Evolutionary conservation across 2,113 vertebrate species (phyloP).

Genomic region (Pygathrix nemaeus): DNA sequence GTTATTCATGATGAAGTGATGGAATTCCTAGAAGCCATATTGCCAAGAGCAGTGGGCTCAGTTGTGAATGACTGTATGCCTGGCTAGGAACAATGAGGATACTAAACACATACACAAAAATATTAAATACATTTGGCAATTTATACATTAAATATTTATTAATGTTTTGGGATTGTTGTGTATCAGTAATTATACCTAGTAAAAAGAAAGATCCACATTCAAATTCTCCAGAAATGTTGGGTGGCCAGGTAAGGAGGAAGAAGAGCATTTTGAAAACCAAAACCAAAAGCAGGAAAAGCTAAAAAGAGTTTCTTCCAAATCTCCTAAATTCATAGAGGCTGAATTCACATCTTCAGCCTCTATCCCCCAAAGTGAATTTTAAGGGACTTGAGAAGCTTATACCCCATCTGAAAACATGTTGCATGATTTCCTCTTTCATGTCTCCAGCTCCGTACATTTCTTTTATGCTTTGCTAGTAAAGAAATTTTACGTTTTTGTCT

Average conservation of each 20-base stretch:
- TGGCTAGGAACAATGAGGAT: background rate
- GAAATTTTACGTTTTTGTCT: background rate
- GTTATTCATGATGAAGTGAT: conserved; percentile 3
- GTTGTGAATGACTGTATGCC: background rate
- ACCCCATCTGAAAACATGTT: background rate
- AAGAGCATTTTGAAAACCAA: background rate
- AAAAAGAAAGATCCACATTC: background rate
- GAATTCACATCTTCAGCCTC: background rate
- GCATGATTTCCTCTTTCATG: background rate
- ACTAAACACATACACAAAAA: background rate
- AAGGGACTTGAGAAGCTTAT: background rate
- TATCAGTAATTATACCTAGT: background rate
- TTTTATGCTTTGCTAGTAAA: background rate
- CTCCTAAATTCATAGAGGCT: background rate
- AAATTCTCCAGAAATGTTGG: background rate
- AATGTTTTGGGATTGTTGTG: background rate
- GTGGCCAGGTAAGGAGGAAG: background rate
- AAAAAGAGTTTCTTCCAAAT: conserved; percentile 9
- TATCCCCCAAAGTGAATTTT: background rate
- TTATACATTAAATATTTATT: background rate
- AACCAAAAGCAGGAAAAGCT: background rate
- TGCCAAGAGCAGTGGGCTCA: background rate
- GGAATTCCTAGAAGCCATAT: background rate
- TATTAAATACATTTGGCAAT: background rate
- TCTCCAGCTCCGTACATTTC: background rate